A percentile compares a stretch with the other conserved stretches of the same genome.
Conservation (phyloP, 92 coral and sea anemone species). For the Parazoanthus swiftii region DNA sequence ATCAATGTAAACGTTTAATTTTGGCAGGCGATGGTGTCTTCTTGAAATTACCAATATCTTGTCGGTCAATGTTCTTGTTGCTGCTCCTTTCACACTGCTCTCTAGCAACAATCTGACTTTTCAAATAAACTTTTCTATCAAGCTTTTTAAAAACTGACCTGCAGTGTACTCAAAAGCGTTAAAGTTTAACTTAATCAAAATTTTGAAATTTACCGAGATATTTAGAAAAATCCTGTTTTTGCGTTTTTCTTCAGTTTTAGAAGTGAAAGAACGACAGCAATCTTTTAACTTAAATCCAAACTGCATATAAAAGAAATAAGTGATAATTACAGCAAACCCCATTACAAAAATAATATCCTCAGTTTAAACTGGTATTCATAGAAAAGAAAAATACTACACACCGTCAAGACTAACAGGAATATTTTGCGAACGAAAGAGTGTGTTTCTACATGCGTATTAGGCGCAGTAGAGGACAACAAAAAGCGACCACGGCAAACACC, state of each 20-base stretch:
- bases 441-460: conserved; percentile 49
- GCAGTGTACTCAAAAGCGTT: neutral
- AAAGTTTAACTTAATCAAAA: neutral
- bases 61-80: neutral
- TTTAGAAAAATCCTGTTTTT: too few relatives aligned
- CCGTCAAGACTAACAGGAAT: neutral
- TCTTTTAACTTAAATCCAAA: neutral
- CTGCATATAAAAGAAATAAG: neutral
- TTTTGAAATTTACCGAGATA: neutral
- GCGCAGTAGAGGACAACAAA: conserved; percentile 78
- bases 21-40: neutral
- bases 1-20: too few relatives aligned
- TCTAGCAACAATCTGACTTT: neutral
- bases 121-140: neutral
- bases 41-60: neutral
- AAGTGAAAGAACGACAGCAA: neutral
- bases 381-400: neutral
- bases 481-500: conserved; percentile 64
- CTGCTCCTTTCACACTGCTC: neutral
- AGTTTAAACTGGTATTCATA: neutral
- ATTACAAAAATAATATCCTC: neutral
- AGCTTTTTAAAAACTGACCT: neutral
- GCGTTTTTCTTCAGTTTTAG: neutral
- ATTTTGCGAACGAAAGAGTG: neutral
- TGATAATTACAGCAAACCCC: neutral